Conservation (phyloP, 2,113 vertebrate genomes). For the Chionis minor region DNA sequence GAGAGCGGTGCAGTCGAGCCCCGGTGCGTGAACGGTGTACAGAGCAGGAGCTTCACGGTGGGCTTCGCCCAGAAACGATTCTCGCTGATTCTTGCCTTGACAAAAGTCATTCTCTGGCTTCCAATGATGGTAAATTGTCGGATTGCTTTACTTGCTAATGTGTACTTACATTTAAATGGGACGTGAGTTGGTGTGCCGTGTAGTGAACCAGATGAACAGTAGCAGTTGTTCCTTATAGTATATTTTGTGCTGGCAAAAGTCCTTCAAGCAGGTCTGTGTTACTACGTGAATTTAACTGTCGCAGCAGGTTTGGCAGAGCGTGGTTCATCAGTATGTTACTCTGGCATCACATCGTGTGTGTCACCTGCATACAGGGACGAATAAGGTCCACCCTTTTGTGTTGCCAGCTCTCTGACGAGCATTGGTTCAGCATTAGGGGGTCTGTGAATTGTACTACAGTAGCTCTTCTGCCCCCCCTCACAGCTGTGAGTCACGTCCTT, state of each 20-base stretch:
- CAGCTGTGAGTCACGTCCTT: background rate
- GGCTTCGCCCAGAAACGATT: conserved; percentile 92
- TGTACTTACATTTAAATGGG: background rate
- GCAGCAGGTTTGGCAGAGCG: background rate
- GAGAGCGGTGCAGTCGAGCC: conserved; percentile 1
- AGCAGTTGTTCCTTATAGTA: background rate
- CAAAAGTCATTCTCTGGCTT: conserved; percentile 90
- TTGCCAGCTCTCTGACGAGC: background rate
- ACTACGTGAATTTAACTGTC: background rate
- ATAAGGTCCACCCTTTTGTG: background rate
- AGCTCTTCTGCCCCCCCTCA: background rate
- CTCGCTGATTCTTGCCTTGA: conserved; percentile 88
- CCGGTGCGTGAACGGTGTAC: background rate
- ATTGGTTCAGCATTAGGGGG: background rate
- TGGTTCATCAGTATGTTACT: background rate
- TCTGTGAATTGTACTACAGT: background rate
- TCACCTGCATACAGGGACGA: background rate
- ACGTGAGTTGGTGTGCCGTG: background rate
- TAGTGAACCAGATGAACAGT: background rate
- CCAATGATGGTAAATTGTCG: conserved; percentile 92
- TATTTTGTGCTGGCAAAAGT: background rate
- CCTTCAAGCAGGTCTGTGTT: background rate
- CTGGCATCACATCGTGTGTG: background rate
- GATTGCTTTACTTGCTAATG: background rate
- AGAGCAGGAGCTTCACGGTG: conserved; percentile 67